phyloP scores from a whole-genome alignment of 2,888 invertebrate species.

The Imbricaverruca yamaguchii region DNA sequence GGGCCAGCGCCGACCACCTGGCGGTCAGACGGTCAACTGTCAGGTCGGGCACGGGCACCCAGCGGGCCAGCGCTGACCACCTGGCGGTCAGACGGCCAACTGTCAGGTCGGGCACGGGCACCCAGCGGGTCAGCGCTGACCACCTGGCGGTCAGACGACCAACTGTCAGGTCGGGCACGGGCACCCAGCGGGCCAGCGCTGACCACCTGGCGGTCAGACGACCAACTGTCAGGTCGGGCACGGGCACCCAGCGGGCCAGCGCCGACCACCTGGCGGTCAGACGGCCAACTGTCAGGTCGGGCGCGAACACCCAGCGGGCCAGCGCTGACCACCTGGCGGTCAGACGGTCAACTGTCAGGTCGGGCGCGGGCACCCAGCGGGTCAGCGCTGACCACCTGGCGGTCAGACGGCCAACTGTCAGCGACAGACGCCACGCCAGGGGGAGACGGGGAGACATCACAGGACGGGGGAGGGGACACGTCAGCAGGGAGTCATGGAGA shows the following conservation, averaged over 20 bases:
- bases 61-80: neutral
- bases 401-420: neutral
- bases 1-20: conserved; percentile 1
- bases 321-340: conserved; percentile 7
- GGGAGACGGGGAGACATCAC: too few relatives aligned
- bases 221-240: conserved; percentile 23
- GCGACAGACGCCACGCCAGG: too few relatives aligned
- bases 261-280: conserved; percentile 1
- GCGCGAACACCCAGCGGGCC: neutral
- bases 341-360: conserved; percentile 21
- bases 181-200: conserved; percentile 1
- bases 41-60: conserved; percentile 24
- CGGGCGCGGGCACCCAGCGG: conserved; percentile 11
- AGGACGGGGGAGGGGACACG: too few relatives aligned
- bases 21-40: neutral
- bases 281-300: conserved; percentile 24
- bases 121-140: neutral
- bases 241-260: conserved; percentile 2
- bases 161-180: conserved; percentile 23
- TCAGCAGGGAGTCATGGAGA: too few relatives aligned
- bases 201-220: conserved; percentile 4
- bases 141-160: neutral
- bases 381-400: conserved; percentile 1
- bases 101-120: conserved; percentile 24
- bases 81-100: neutral